Evolutionary conservation across 1,140 invertebrate genomes (phyloP).

Genomic region (honey bee (Apis mellifera)): DNA sequence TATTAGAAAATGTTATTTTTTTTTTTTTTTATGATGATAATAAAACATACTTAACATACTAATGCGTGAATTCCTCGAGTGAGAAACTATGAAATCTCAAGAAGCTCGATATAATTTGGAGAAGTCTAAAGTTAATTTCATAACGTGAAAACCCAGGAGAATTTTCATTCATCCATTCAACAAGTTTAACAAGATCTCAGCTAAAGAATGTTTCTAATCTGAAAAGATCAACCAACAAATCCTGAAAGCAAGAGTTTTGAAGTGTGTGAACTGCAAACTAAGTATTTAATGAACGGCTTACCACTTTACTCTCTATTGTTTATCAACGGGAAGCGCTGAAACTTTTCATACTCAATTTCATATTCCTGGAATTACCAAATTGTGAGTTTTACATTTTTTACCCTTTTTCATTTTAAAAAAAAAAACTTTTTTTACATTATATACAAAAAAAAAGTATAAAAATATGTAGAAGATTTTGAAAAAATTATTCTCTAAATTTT

Average conservation of each 20-base stretch:
- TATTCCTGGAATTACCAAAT: not conserved
- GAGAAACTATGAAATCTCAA: not conserved
- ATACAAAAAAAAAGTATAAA: too few relatives aligned
- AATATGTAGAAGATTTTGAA: too few relatives aligned
- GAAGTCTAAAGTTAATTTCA: not conserved
- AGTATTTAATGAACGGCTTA: slow-evolving; percentile 11
- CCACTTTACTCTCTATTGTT: not conserved
- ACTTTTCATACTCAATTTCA: not conserved
- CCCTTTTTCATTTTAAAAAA: too few relatives aligned
- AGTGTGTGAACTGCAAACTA: not conserved
- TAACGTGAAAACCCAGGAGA: not conserved
- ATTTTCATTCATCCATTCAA: slow-evolving; percentile 9
- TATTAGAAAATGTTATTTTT: too few relatives aligned
- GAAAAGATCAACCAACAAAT: slow-evolving; percentile 22
- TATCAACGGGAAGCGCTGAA: not conserved
- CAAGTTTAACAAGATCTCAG: not conserved
- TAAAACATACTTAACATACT: too few relatives aligned
- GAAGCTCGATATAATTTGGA: not conserved
- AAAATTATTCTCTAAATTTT: too few relatives aligned
- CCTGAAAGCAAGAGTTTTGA: slow-evolving; percentile 3
- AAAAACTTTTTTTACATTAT: too few relatives aligned
- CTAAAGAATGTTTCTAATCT: slow-evolving; percentile 1
- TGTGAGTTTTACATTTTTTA: too few relatives aligned
- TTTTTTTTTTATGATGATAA: too few relatives aligned
- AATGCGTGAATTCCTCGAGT: too few relatives aligned